A percentile compares a stretch with the other conserved stretches of the same genome.
Evolutionary conservation across 2,797 vertebrate genomes (phyloP).

Genomic region (Apodemus agrarius): DNA sequence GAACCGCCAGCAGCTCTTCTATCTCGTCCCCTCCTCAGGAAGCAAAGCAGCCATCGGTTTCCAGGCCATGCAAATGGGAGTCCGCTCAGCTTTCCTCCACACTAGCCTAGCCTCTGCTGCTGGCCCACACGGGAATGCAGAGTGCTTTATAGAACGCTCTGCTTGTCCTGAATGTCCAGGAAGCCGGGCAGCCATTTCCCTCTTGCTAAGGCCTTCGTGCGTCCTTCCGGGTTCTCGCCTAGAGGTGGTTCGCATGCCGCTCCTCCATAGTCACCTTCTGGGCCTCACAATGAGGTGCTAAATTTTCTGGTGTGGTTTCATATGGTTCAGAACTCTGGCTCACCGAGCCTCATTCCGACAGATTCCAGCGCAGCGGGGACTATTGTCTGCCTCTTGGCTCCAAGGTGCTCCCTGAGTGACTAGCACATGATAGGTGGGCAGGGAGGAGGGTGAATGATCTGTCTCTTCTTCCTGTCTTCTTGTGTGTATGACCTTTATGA

Average conservation of each 20-base stretch:
- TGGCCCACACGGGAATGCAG: not conserved
- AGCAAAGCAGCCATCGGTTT: not conserved
- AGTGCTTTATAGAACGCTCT: not conserved
- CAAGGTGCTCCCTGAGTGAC: not conserved
- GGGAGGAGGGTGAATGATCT: no score
- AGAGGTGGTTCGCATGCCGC: not conserved
- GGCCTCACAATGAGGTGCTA: not conserved
- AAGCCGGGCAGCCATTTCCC: not conserved
- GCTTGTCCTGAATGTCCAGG: not conserved
- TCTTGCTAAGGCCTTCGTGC: not conserved
- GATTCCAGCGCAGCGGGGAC: not conserved
- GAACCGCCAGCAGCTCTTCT: not conserved
- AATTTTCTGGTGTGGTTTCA: not conserved
- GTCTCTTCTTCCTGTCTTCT: not conserved
- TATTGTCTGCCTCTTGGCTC: not conserved
- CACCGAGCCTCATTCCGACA: accelerated
- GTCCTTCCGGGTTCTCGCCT: not conserved
- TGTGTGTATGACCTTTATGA: not conserved
- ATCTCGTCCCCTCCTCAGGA: accelerated
- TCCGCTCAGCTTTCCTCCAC: no score
- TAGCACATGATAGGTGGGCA: not conserved
- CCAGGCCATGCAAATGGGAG: not conserved
- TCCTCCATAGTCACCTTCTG: not conserved
- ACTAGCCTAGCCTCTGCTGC: not conserved
- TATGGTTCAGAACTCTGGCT: not conserved